Conservation (phyloP, 2,888 invertebrate genomes). For the Hyppa rectilinea region DNA sequence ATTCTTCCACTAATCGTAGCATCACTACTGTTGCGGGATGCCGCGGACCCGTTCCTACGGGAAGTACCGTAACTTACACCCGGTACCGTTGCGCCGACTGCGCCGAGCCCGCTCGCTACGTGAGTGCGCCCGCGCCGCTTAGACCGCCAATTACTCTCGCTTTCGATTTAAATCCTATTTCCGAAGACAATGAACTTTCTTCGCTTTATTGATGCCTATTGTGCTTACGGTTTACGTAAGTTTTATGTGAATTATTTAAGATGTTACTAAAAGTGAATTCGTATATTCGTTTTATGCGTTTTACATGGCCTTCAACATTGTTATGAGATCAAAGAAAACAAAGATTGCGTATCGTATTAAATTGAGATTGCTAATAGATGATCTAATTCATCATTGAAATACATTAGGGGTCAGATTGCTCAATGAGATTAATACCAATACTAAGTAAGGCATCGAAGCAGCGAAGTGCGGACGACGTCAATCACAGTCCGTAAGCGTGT, state of each 20-base stretch:
- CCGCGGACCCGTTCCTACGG: constrained; percentile 76
- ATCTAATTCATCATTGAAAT: constrained; percentile 35
- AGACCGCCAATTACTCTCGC: constrained; percentile 82
- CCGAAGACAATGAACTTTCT: constrained; percentile 80
- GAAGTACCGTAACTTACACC: constrained; percentile 82
- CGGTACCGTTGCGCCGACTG: constrained; percentile 82
- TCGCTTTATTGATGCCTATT: constrained; percentile 71
- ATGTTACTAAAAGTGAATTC: constrained; percentile 25
- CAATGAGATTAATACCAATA: constrained; percentile 26
- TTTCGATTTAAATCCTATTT: constrained; percentile 83
- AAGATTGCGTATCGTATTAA: constrained; percentile 27
- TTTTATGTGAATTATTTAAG: constrained; percentile 49
- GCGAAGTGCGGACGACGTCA: constrained; percentile 61
- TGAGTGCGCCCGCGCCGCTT: constrained; percentile 71
- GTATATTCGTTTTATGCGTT: constrained; percentile 8
- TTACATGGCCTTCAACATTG: constrained; percentile 5
- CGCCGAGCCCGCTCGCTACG: constrained; percentile 62
- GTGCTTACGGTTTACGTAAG: constrained; percentile 56
- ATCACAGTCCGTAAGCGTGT: constrained; percentile 69
- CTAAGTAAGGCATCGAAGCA: constrained; percentile 46
- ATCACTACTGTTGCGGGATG: constrained; percentile 66
- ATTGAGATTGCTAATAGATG: constrained; percentile 24
- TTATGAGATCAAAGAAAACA: constrained; percentile 32
- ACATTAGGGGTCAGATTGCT: constrained; percentile 42
- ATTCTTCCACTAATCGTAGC: constrained; percentile 19